A percentile compares a stretch with the other conserved stretches of the same genome.
phyloP scores from a whole-genome alignment of 1,140 invertebrate genomes.

The honey bee (Apis mellifera) region DNA sequence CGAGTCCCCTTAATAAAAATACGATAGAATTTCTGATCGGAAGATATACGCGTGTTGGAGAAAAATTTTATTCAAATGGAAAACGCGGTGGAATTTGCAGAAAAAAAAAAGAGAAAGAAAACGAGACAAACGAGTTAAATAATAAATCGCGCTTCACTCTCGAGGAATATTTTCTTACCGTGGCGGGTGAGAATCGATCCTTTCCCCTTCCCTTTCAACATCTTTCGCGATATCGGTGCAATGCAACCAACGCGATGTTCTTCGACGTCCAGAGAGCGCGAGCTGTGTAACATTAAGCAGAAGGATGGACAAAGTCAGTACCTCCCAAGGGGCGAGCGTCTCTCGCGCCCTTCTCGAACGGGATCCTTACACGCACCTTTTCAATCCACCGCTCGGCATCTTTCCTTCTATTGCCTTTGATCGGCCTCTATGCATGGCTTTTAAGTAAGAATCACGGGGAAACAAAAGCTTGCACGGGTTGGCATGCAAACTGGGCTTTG shows the following conservation, averaged over 20 bases:
- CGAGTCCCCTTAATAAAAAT: too few relatives aligned
- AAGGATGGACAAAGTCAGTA: slow-evolving; percentile 24
- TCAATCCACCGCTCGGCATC: slow-evolving; percentile 19
- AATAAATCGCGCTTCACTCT: too few relatives aligned
- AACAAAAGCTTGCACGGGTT: slow-evolving; percentile 30
- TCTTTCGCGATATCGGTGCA: background rate
- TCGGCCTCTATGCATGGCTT: slow-evolving; percentile 29
- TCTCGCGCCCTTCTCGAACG: slow-evolving; percentile 21
- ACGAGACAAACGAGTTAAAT: too few relatives aligned
- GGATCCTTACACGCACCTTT: slow-evolving; percentile 38
- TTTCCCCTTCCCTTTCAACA: background rate
- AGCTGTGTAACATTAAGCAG: slow-evolving; percentile 23
- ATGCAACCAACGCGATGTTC: slow-evolving; percentile 14
- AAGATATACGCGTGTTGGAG: too few relatives aligned
- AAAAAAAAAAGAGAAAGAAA: too few relatives aligned
- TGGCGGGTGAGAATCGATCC: slow-evolving; percentile 14
- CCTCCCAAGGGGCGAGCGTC: slow-evolving; percentile 48
- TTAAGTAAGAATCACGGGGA: slow-evolving; percentile 14
- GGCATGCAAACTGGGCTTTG: slow-evolving; percentile 23
- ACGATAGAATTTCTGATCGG: too few relatives aligned
- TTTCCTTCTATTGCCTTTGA: slow-evolving; percentile 39
- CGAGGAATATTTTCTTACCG: background rate
- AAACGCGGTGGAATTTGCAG: too few relatives aligned
- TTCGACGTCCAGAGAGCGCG: slow-evolving; percentile 17
- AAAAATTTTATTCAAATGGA: too few relatives aligned